phyloP scores from a whole-genome alignment of 2,888 invertebrate genomes.

The Gisinianus flammeolus region DNA sequence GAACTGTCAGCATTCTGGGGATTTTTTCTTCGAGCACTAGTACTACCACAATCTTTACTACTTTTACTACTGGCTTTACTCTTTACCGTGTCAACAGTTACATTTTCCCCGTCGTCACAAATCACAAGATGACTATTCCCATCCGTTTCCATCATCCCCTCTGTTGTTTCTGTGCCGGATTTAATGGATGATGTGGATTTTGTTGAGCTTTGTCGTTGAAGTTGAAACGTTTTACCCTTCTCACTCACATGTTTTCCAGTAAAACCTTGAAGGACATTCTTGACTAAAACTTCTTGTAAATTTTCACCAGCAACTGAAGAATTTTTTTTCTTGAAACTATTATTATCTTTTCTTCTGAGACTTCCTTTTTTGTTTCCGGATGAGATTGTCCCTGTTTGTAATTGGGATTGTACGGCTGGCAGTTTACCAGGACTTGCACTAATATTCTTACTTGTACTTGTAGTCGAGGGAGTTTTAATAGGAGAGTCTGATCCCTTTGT shows the following conservation, averaged over 20 bases:
- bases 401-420: neutral
- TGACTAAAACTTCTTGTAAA: conserved; percentile 6
- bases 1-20: too few relatives aligned
- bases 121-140: too few relatives aligned
- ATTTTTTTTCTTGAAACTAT: neutral
- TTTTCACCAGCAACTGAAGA: neutral
- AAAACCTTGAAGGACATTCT: conserved; percentile 26
- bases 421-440: neutral
- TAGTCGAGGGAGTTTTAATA: too few relatives aligned
- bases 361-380: neutral
- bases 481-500: too few relatives aligned
- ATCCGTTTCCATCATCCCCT: too few relatives aligned
- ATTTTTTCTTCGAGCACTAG: too few relatives aligned
- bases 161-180: neutral
- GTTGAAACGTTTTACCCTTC: neutral
- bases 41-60: too few relatives aligned
- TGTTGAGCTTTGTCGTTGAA: conserved; percentile 7
- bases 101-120: neutral
- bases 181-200: conserved; percentile 16
- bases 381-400: too few relatives aligned
- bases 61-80: neutral
- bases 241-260: neutral
- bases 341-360: neutral
- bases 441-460: neutral
- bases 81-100: too few relatives aligned